Percentiles rank a stretch among this genome's conserved stretches.
Evolutionary conservation across 2,113 vertebrate species (phyloP).

Genomic region (Platichthys stellatus): DNA sequence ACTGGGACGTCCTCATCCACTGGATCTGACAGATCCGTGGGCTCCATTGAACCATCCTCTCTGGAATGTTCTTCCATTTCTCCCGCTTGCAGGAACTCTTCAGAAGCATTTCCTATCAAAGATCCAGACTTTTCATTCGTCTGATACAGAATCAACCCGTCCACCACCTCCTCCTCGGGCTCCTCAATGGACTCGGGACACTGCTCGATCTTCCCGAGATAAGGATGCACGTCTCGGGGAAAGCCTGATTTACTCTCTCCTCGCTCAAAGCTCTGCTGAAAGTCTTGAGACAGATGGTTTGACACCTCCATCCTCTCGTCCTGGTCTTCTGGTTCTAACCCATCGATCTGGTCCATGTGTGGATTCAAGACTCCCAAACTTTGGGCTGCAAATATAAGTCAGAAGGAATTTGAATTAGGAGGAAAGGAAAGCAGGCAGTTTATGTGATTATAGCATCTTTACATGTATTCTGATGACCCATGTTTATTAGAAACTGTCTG

Average conservation of each 20-base stretch:
- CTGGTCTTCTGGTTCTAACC: constrained; percentile 27
- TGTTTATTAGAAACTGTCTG: too few relatives aligned
- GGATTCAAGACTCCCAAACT: constrained; percentile 42
- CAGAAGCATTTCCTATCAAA: constrained; percentile 18
- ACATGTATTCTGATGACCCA: too few relatives aligned
- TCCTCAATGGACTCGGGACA: constrained; percentile 59
- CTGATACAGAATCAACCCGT: constrained; percentile 63
- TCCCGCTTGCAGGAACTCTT: constrained; percentile 34
- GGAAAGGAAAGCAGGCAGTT: not conserved
- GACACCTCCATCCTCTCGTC: constrained; percentile 54
- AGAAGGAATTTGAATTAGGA: not conserved
- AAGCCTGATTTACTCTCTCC: constrained; percentile 7
- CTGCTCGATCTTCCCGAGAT: constrained; percentile 48
- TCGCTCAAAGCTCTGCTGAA: constrained; percentile 27
- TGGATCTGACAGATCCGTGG: constrained; percentile 47
- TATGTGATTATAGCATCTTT: not conserved
- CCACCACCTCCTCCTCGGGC: constrained; percentile 56
- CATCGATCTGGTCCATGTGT: constrained; percentile 40
- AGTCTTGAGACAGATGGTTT: constrained; percentile 30
- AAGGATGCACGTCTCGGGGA: constrained; percentile 24
- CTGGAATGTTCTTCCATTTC: not conserved
- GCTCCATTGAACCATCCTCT: not conserved
- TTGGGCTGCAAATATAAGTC: not conserved
- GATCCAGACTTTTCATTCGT: constrained; percentile 36
- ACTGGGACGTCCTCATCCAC: constrained; percentile 34